Base-by-base conservation (phyloP, 2,797 vertebrate species). In the Benthosema pterotum region DNA sequence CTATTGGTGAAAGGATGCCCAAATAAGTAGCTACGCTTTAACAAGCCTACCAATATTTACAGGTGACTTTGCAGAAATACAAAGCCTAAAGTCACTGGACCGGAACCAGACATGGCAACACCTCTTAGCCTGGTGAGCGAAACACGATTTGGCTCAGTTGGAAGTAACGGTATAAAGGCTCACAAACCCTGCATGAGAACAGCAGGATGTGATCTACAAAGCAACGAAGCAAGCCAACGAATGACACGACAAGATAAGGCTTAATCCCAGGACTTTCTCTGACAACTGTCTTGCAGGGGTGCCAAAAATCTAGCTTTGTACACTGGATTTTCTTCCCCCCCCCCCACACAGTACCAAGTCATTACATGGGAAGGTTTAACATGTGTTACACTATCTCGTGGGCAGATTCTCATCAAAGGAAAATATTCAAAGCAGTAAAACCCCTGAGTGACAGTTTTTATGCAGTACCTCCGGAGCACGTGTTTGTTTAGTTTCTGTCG, bases 161-260 rank as follows among this genome's bases (percentile, higher is more conserved):
- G 56, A 60, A 60, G 52, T 59, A 58, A 58, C 32, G 32, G 8
- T 38, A 54, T 73, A 32, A n/a, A 55, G 79, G 66, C 70, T 78
- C 62, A 63, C 71, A 64, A n/a, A 8, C 32, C 14, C 28, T 52
- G n/a, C 6, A 9, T 42, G 57, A 17, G 53, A n/a, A 56, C 72
- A 76, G n/a, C 28, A 55, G 66, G 69, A 71, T 67, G 75, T 45
- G 60, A 73, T 78, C 51, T 57, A 67, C 51, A 65, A 58, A 67
- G 42, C 69, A 8, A 62, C 54, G n/a, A 11, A 69, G 62, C 69
- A 58, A n/a, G 15, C 43, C 46, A 52, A 42, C 17, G n/a, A 46
- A 64, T 63, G 47, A 17, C 32, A 16, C 51, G 16, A 63, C 47
- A 42, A 52, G 9, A 52, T 5, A 48, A 3, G 1, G 43, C 42